A percentile compares a stretch with the other conserved stretches of the same genome.
Evolutionary conservation across 2,888 invertebrate genomes (phyloP).

Genomic region (Ctena decussata): DNA sequence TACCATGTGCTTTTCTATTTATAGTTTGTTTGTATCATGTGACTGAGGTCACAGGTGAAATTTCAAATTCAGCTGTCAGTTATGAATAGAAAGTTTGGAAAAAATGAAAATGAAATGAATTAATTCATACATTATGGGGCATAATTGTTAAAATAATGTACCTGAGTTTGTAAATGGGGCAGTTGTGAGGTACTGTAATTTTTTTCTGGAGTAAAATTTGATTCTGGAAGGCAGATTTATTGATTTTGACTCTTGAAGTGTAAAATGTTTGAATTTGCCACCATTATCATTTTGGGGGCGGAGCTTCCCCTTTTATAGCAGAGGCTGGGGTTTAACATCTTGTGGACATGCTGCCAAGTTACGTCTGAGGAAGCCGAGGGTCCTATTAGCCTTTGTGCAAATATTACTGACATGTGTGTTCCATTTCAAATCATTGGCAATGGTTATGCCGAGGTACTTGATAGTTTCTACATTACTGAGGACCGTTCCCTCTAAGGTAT

Average conservation of each 20-base stretch:
- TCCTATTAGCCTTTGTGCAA: too few relatives aligned
- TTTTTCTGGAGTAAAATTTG: not conserved
- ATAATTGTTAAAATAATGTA: not conserved
- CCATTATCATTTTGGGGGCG: not conserved
- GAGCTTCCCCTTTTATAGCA: not conserved
- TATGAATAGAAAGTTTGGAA: not conserved
- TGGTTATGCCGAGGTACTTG: too few relatives aligned
- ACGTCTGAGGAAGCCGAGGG: too few relatives aligned
- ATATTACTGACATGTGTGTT: too few relatives aligned
- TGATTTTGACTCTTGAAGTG: not conserved
- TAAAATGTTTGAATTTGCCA: not conserved
- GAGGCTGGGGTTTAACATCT: not conserved
- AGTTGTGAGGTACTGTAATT: not conserved
- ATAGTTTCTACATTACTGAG: too few relatives aligned
- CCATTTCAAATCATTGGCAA: too few relatives aligned
- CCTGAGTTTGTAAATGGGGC: not conserved
- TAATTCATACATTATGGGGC: not conserved
- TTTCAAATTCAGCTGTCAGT: not conserved
- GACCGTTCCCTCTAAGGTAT: too few relatives aligned
- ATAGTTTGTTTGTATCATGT: too few relatives aligned
- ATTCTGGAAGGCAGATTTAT: not conserved
- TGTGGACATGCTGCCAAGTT: too few relatives aligned
- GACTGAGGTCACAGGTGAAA: too few relatives aligned
- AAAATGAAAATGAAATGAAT: not conserved
- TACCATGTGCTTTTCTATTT: too few relatives aligned